Conservation (phyloP, 2,797 vertebrate genomes). For the Meda fulgida region DNA sequence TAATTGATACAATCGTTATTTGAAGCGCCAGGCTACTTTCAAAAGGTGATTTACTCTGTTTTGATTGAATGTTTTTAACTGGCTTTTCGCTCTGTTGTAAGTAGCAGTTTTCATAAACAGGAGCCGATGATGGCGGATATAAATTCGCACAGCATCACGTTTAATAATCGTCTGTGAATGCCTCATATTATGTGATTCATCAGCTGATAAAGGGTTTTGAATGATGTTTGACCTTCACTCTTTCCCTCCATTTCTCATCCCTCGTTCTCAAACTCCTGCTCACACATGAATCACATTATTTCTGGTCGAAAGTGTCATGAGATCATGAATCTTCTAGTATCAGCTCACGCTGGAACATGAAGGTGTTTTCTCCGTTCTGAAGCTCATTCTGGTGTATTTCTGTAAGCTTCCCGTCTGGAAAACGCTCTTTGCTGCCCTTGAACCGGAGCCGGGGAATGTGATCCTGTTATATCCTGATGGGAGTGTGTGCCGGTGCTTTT, state of each 20-base stretch:
- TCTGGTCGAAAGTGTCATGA: neutral
- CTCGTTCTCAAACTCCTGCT: neutral
- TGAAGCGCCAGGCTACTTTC: too few relatives aligned
- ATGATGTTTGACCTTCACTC: conserved; percentile 36
- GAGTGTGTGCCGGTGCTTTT: conserved; percentile 57
- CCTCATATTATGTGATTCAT: neutral
- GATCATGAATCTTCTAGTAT: neutral
- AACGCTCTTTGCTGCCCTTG: conserved; percentile 51
- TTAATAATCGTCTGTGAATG: neutral
- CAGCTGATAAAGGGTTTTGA: conserved; percentile 10
- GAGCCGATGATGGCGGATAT: neutral
- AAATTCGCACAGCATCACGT: neutral
- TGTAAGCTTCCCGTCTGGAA: conserved; percentile 20
- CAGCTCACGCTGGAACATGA: too few relatives aligned
- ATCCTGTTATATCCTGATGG: conserved; percentile 59
- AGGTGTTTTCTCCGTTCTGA: neutral
- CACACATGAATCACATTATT: neutral
- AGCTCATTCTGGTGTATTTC: neutral
- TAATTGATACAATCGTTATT: too few relatives aligned
- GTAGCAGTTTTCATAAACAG: neutral
- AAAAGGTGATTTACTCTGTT: too few relatives aligned
- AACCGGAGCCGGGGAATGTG: conserved; percentile 39
- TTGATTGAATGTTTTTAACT: neutral
- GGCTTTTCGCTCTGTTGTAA: neutral
- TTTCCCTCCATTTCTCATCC: conserved; percentile 35